These are phyloP conservation scores for Syritta pipiens DNA, from an alignment of 2,888 invertebrate species.

Conservation along the genomic window DNA sequence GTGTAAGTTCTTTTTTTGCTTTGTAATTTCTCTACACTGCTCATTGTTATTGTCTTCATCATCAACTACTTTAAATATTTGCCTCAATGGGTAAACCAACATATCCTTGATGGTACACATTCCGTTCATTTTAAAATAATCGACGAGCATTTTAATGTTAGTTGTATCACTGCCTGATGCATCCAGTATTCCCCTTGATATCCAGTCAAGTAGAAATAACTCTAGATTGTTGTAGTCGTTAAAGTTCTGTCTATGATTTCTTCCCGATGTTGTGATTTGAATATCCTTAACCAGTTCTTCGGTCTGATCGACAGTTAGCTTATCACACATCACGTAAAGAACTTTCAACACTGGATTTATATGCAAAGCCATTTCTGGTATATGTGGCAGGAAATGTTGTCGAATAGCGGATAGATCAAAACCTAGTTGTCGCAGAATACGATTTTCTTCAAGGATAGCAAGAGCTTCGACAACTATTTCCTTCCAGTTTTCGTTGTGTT, in stretches of 20 bases:
- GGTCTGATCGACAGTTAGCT: slow-evolving; percentile 75
- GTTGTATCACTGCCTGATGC: slow-evolving; percentile 71
- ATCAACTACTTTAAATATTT: not conserved
- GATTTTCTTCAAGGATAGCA: slow-evolving; percentile 78
- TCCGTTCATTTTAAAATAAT: slow-evolving; percentile 75
- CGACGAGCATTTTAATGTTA: slow-evolving; percentile 74
- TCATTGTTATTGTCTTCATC: not conserved
- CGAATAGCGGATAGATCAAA: slow-evolving; percentile 73
- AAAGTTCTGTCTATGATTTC: slow-evolving; percentile 73
- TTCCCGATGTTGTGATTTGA: slow-evolving; percentile 67
- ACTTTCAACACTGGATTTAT: slow-evolving; percentile 80
- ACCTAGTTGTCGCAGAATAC: slow-evolving; percentile 78
- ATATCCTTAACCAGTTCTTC: slow-evolving; percentile 71
- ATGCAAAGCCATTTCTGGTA: slow-evolving; percentile 74
- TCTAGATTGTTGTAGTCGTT: slow-evolving; percentile 75
- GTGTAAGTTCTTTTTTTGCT: too few relatives aligned
- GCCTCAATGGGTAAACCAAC: slow-evolving; percentile 72
- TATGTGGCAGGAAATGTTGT: slow-evolving; percentile 76
- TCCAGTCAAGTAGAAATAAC: slow-evolving; percentile 76
- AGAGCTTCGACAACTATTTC: slow-evolving; percentile 80
- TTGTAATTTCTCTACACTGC: too few relatives aligned
- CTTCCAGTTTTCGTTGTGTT: slow-evolving; percentile 78
- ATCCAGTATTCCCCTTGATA: slow-evolving; percentile 73
- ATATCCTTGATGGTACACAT: slow-evolving; percentile 71
- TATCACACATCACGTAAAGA: slow-evolving; percentile 79